Conservation (phyloP, 2,113 vertebrate species). For the Porphyrio hochstetteri region DNA sequence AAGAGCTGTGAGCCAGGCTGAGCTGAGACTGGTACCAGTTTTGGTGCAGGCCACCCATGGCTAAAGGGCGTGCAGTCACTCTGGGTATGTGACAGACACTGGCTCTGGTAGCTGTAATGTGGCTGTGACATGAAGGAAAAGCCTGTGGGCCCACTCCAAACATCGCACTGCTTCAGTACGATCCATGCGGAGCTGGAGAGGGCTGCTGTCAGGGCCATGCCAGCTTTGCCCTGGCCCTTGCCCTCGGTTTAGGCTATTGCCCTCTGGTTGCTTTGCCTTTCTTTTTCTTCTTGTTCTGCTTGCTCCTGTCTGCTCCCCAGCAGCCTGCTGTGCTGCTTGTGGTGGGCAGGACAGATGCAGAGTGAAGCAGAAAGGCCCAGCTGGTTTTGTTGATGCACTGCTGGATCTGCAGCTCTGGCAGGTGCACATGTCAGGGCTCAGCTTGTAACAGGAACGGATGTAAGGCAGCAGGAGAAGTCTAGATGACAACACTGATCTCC, state of each 20-base stretch:
- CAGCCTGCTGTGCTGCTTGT: background rate
- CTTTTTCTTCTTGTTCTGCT: background rate
- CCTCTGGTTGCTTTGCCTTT: background rate
- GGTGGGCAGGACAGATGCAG: fast-evolving
- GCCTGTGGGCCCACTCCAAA: background rate
- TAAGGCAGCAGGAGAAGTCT: background rate
- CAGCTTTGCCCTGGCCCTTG: background rate
- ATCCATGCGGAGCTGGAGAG: background rate
- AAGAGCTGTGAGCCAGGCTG: background rate
- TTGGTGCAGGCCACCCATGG: background rate
- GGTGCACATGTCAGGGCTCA: background rate
- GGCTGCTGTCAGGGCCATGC: background rate
- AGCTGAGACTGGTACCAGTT: background rate
- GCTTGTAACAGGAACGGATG: background rate
- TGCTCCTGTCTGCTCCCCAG: background rate
- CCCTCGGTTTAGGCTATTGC: background rate
- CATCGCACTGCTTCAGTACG: background rate
- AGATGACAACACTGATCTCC: background rate
- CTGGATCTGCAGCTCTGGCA: background rate
- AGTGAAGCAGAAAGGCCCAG: background rate
- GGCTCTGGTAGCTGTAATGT: background rate
- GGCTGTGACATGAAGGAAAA: fast-evolving
- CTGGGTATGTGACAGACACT: fast-evolving
- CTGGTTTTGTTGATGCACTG: background rate
- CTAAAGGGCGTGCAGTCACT: background rate